Percentiles rank a stretch among this genome's conserved stretches.
phyloP scores from a whole-genome alignment of 2,888 invertebrate species.

The Agrilus mali region DNA sequence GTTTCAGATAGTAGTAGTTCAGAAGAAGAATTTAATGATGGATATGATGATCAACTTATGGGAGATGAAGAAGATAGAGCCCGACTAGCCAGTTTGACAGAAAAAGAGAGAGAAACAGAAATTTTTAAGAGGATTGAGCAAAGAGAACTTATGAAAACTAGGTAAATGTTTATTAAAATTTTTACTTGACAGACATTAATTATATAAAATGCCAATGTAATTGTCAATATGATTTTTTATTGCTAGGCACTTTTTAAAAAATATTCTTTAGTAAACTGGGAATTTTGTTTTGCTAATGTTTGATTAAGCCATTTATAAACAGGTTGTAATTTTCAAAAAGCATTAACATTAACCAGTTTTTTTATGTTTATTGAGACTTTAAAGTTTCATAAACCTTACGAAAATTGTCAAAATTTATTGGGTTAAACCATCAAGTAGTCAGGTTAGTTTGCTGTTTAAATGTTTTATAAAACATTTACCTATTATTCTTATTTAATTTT shows the following conservation, averaged over 20 bases:
- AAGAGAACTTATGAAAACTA: slow-evolving; percentile 83
- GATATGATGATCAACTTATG: slow-evolving; percentile 93
- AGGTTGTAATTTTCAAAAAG: neutral
- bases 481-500: no score
- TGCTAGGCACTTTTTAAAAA: no score
- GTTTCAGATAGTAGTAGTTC: slow-evolving; percentile 57
- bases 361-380: no score
- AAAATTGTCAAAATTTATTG: neutral
- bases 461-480: no score
- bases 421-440: neutral
- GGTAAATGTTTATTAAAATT: slow-evolving; percentile 29
- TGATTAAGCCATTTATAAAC: neutral
- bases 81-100: slow-evolving; percentile 81
- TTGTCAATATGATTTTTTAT: no score
- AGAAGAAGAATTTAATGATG: slow-evolving; percentile 89
- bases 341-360: neutral
- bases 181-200: no score
- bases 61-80: slow-evolving; percentile 93
- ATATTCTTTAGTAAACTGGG: no score
- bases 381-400: no score
- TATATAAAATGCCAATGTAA: no score
- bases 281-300: neutral
- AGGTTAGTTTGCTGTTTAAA: no score
- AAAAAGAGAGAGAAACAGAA: slow-evolving; percentile 94
- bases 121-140: slow-evolving; percentile 94